Percentiles rank a stretch among this genome's conserved stretches.
Evolutionary conservation across 92 coral and sea anemone genomes (phyloP).

Genomic region (Isaurus tuberculatus): DNA sequence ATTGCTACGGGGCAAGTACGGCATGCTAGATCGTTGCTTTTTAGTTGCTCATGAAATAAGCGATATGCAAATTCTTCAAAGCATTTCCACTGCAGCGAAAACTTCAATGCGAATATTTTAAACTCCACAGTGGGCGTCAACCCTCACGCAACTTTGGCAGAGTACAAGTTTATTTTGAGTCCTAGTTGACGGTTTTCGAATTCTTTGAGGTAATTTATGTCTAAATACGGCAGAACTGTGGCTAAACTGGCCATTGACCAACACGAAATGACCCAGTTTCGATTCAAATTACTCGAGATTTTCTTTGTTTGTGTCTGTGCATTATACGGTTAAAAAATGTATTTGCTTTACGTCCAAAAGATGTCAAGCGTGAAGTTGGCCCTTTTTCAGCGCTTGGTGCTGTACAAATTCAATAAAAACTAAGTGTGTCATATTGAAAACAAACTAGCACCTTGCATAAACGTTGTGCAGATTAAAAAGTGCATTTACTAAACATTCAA

Average conservation of each 20-base stretch:
- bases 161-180: not conserved
- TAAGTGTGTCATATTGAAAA: not conserved
- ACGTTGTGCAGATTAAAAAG: not conserved
- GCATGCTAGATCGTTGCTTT: not conserved
- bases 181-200: slow-evolving; percentile 33
- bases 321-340: not conserved
- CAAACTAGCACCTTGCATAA: not conserved
- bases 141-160: slow-evolving; percentile 47
- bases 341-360: not conserved
- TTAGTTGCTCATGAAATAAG: not conserved
- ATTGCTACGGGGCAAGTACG: not conserved
- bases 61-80: slow-evolving; percentile 28
- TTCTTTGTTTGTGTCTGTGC: not conserved
- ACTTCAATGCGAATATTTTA: not conserved
- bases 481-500: not conserved
- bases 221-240: slow-evolving; percentile 35
- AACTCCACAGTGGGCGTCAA: slow-evolving; percentile 57
- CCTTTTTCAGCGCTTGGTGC: not conserved
- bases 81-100: not conserved
- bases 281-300: not conserved
- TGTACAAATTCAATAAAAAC: not conserved
- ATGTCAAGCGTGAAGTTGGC: not conserved
- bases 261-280: not conserved
- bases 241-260: not conserved
- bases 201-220: slow-evolving; percentile 12